Percentiles rank a stretch among this genome's conserved stretches.
phyloP scores from a whole-genome alignment of 2,797 vertebrate species.

The Rallus crepitans region DNA sequence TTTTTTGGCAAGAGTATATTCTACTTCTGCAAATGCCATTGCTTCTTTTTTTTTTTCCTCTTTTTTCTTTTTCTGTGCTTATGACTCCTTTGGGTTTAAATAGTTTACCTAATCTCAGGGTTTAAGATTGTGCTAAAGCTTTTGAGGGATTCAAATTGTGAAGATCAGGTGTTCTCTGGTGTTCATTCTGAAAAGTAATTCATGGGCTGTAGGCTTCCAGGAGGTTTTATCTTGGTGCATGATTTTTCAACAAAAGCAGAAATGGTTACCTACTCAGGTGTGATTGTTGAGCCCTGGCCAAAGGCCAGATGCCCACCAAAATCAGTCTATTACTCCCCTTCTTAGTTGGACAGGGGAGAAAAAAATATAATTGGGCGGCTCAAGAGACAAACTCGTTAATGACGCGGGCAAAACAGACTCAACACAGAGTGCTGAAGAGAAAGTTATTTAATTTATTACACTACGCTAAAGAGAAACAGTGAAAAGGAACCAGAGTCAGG shows the following conservation, averaged over 20 bases:
- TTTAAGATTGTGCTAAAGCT: not conserved
- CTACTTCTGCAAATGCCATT: not conserved
- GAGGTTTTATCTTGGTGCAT: not conserved
- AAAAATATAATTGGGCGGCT: too few species aligned
- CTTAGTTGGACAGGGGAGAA: too few species aligned
- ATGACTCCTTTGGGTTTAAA: not conserved
- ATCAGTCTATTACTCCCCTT: too few species aligned
- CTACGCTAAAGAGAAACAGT: too few species aligned
- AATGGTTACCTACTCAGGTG: not conserved
- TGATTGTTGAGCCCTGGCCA: too few species aligned
- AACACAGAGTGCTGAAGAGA: too few species aligned
- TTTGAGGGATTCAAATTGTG: not conserved
- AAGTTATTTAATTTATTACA: too few species aligned
- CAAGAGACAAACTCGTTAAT: too few species aligned
- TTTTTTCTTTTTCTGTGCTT: not conserved
- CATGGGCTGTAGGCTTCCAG: not conserved
- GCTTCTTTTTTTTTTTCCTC: not conserved
- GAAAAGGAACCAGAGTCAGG: too few species aligned
- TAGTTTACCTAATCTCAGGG: not conserved
- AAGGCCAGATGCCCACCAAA: too few species aligned
- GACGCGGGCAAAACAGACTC: too few species aligned
- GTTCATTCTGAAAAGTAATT: not conserved
- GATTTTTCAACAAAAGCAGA: not conserved
- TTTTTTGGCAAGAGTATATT: not conserved
- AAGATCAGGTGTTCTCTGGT: not conserved